Evolutionary conservation across 2,797 vertebrate genomes (phyloP).

Genomic region (Gymnodraco acuticeps): DNA sequence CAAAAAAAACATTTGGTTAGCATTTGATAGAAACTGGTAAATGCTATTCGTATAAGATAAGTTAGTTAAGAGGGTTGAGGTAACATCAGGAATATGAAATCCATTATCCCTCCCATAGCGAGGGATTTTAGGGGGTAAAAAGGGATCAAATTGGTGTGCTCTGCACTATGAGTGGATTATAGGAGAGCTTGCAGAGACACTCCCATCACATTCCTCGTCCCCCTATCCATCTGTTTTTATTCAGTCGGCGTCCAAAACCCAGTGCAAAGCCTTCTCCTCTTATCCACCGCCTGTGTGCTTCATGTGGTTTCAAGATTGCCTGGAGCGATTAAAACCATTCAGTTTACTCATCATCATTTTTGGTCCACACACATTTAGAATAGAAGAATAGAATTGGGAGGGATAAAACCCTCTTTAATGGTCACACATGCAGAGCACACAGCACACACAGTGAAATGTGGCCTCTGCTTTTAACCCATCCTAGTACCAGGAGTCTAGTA

Average conservation of each 20-base stretch:
- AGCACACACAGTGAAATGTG: too few relatives aligned
- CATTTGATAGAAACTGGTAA: not conserved
- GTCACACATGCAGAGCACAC: too few relatives aligned
- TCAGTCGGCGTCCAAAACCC: constrained; percentile 39
- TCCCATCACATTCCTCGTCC: constrained; percentile 55
- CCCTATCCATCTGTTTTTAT: constrained; percentile 66
- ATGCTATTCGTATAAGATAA: not conserved
- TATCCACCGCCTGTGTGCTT: constrained; percentile 13
- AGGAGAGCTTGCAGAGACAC: constrained; percentile 32
- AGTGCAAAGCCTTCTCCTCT: constrained; percentile 25
- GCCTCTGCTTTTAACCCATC: too few relatives aligned
- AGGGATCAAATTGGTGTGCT: constrained; percentile 2
- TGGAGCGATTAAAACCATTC: constrained; percentile 9
- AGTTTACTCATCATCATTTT: constrained; percentile 5
- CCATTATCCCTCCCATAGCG: too few relatives aligned
- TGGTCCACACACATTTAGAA: not conserved
- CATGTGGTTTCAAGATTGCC: constrained; percentile 14
- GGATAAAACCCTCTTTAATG: too few relatives aligned
- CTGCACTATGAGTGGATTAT: constrained; percentile 27
- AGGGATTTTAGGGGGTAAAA: constrained; percentile 1
- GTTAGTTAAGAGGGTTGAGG: too few relatives aligned
- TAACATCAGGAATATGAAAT: too few relatives aligned
- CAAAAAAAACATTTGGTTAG: not conserved
- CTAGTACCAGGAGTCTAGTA: too few relatives aligned
- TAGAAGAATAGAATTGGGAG: too few relatives aligned